These are phyloP conservation scores for Vidua chalybeata DNA, from an alignment of 2,113 vertebrate species.

Conservation along the genomic window DNA sequence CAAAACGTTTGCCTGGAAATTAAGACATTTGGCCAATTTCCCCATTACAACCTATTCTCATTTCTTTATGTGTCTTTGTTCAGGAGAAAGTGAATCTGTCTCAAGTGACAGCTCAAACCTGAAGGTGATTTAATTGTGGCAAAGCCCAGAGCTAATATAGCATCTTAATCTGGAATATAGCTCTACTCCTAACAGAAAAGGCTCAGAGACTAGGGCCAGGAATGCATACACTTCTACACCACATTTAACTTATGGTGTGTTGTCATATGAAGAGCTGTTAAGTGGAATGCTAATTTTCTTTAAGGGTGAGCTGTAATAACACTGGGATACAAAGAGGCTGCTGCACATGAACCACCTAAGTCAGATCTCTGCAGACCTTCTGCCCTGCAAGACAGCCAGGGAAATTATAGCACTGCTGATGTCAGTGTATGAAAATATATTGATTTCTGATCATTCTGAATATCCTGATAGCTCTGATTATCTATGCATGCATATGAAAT, in stretches of 20 bases:
- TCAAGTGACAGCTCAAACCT: background rate
- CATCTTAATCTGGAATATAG: background rate
- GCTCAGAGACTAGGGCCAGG: background rate
- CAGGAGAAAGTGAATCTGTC: background rate
- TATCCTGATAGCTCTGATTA: background rate
- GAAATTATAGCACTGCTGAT: background rate
- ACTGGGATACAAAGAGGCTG: background rate
- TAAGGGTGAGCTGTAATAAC: background rate
- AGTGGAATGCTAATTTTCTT: background rate
- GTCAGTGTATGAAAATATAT: background rate
- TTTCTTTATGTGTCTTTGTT: background rate
- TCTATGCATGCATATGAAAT: background rate
- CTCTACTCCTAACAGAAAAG: background rate
- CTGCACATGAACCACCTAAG: background rate
- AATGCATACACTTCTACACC: background rate
- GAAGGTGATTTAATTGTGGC: background rate
- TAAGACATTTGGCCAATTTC: background rate
- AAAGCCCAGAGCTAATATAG: background rate
- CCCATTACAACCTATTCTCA: background rate
- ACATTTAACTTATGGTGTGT: background rate
- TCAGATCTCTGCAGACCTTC: background rate
- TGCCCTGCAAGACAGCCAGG: background rate
- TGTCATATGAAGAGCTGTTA: background rate
- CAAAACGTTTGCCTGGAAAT: background rate
- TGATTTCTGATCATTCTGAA: background rate